These are phyloP conservation scores for Drosophila aldrichi DNA, from an alignment of 2,888 invertebrate species.

Conservation along the genomic window DNA sequence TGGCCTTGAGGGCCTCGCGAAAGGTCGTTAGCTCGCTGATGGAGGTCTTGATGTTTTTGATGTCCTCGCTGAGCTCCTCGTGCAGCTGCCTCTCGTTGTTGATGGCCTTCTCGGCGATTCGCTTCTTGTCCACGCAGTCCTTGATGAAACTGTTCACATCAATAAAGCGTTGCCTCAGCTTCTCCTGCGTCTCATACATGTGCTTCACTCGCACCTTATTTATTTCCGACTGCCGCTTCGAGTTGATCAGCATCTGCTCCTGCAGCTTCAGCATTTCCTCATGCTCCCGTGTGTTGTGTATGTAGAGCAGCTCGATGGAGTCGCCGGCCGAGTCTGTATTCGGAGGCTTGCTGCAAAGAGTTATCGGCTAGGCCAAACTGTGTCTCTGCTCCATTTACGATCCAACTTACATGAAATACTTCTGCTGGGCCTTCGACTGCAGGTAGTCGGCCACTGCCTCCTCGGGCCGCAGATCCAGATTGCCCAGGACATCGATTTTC, in stretches of 20 bases:
- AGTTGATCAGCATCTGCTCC: constrained; percentile 78
- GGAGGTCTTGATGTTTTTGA: constrained; percentile 66
- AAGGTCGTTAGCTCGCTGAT: constrained; percentile 76
- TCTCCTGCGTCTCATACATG: constrained; percentile 75
- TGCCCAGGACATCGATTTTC: constrained; percentile 83
- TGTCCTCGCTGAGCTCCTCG: constrained; percentile 67
- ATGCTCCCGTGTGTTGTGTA: constrained; percentile 83
- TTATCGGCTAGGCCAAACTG: background rate
- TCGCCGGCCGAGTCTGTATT: constrained; percentile 83
- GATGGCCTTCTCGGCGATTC: constrained; percentile 78
- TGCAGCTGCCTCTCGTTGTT: constrained; percentile 72
- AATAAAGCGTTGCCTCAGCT: constrained; percentile 82
- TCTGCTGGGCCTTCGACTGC: constrained; percentile 80
- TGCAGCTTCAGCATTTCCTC: constrained; percentile 79
- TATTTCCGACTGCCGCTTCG: constrained; percentile 69
- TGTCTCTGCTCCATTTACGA: too few relatives aligned
- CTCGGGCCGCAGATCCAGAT: constrained; percentile 83
- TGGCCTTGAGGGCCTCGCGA: constrained; percentile 75
- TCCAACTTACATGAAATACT: constrained; percentile 75
- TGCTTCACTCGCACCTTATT: constrained; percentile 76
- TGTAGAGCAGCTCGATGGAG: constrained; percentile 81
- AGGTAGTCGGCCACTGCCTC: constrained; percentile 82
- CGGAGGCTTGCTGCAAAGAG: constrained; percentile 78
- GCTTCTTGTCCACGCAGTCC: constrained; percentile 83
- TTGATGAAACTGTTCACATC: constrained; percentile 84